phyloP scores from a whole-genome alignment of 1,140 invertebrate genomes.

The Rhopalosiphum padi region DNA sequence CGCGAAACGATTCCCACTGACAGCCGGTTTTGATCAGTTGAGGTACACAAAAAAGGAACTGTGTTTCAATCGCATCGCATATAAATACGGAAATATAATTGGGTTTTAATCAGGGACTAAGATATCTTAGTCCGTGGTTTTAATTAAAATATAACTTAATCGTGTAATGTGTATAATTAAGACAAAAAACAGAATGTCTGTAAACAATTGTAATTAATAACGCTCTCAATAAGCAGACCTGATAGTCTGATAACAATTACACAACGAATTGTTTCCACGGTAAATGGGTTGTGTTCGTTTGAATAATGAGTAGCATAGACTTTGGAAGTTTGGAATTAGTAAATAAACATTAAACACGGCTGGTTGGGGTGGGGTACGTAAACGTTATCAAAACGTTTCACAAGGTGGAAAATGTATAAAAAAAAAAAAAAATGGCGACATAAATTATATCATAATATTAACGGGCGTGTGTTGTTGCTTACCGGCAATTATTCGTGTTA shows the following conservation, averaged over 20 bases:
- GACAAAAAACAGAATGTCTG: not conserved
- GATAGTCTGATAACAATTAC: not conserved
- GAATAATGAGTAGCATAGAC: too few relatives aligned
- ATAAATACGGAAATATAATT: not conserved
- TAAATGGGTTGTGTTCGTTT: not conserved
- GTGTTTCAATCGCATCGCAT: not conserved
- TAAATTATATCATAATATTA: too few relatives aligned
- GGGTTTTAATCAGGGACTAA: not conserved
- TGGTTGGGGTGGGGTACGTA: not conserved
- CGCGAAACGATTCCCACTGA: not conserved
- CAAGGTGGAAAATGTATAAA: not conserved
- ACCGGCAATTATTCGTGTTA: too few relatives aligned
- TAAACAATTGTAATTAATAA: not conserved
- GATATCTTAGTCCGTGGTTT: not conserved
- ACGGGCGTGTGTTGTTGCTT: too few relatives aligned
- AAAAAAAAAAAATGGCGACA: too few relatives aligned
- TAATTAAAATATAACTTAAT: not conserved
- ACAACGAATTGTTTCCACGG: not conserved
- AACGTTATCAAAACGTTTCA: not conserved
- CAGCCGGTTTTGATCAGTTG: not conserved
- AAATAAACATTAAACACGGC: too few relatives aligned
- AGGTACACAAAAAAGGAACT: not conserved
- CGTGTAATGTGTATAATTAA: not conserved
- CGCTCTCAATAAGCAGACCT: not conserved
- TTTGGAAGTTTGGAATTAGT: too few relatives aligned